Conservation (phyloP, 1,140 invertebrate genomes). For the Atta colombica region DNA sequence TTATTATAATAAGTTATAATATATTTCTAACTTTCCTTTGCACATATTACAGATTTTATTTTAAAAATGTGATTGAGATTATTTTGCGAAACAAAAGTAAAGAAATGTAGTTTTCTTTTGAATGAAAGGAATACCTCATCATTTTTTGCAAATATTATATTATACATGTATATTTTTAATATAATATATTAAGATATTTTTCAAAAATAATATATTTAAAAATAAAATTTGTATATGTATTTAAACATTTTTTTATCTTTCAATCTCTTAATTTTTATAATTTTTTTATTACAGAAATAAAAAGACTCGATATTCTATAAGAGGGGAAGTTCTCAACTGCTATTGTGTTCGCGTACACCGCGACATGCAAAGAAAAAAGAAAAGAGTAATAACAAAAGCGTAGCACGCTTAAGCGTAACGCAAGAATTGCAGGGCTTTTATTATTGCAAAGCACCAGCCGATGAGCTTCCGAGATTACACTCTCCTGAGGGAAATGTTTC, state of each 20-base stretch:
- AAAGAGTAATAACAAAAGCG: slow-evolving; percentile 40
- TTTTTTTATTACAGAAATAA: background rate
- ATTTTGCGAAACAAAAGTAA: background rate
- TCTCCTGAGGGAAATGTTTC: slow-evolving; percentile 47
- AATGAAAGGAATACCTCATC: background rate
- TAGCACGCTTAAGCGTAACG: slow-evolving; percentile 63
- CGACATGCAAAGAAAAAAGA: background rate
- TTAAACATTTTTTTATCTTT: background rate
- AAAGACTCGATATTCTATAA: background rate
- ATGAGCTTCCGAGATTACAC: slow-evolving; percentile 71
- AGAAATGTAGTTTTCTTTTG: background rate
- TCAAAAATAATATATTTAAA: background rate
- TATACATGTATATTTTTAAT: background rate
- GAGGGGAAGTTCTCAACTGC: slow-evolving; percentile 16
- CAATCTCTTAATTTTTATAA: background rate
- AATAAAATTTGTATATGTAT: background rate
- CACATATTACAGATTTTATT: background rate
- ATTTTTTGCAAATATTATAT: background rate
- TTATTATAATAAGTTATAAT: background rate
- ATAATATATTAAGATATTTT: background rate
- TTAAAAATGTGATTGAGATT: background rate
- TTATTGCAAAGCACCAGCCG: slow-evolving; percentile 73
- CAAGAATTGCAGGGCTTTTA: slow-evolving; percentile 64
- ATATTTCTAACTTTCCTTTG: background rate
- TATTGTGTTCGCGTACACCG: background rate